phyloP scores from a whole-genome alignment of 2,888 invertebrate species.

The Agrenia bidenticulata region DNA sequence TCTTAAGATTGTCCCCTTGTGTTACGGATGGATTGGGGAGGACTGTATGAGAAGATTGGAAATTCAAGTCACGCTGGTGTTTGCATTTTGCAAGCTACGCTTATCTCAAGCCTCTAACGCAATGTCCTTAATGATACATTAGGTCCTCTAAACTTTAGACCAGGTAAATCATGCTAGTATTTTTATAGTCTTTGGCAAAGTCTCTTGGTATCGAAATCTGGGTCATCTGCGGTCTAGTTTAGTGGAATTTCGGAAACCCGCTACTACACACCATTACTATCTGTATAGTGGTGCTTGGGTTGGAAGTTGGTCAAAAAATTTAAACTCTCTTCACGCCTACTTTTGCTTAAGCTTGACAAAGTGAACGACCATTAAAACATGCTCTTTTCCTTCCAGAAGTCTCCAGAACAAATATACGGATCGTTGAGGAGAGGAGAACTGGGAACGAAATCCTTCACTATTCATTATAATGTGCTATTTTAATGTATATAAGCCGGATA shows the following conservation, averaged over 20 bases:
- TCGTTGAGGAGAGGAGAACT: no score
- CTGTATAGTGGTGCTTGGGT: no score
- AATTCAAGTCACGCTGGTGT: constrained; percentile 7
- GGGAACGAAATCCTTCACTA: no score
- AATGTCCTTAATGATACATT: neutral
- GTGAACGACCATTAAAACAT: constrained; percentile 17
- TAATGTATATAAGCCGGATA: constrained; percentile 9
- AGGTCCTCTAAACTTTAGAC: neutral
- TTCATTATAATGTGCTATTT: no score
- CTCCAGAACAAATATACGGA: no score
- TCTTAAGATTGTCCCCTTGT: neutral
- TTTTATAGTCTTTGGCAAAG: no score
- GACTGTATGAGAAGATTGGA: neutral
- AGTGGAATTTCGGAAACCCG: no score
- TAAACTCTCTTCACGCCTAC: neutral
- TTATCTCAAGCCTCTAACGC: neutral
- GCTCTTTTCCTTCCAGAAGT: constrained; percentile 14
- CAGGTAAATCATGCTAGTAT: neutral
- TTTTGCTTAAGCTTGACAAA: constrained; percentile 25
- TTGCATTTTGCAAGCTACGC: neutral
- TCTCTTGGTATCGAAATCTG: no score
- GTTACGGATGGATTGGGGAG: neutral
- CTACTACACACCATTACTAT: no score
- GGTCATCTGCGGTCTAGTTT: no score
- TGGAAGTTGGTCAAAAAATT: constrained; percentile 13